Evolutionary conservation across 2,797 vertebrate genomes (phyloP).

Genomic region (Tokudaia tokunoshimensis): DNA sequence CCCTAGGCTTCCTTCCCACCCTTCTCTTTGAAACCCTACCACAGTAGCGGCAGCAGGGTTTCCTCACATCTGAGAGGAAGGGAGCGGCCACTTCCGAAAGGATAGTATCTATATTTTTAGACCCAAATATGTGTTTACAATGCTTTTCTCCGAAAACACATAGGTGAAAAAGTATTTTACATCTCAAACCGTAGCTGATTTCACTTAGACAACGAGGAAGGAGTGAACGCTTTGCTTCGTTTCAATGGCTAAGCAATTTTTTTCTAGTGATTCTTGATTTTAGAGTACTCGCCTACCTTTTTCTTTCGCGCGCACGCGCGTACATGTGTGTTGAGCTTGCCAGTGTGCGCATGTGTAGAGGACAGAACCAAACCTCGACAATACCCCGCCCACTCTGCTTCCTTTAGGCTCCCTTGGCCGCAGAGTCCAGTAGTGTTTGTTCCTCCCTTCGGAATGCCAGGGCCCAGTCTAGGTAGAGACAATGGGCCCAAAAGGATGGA

Average conservation of each 20-base stretch:
- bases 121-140: constrained; percentile 62
- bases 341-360: background rate
- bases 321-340: background rate
- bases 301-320: background rate
- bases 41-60: constrained; percentile 68
- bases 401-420: background rate
- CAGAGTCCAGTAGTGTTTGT: background rate
- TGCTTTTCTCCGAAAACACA: constrained; percentile 24
- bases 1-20: constrained; percentile 8
- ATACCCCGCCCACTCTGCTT: background rate
- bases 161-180: constrained; percentile 8
- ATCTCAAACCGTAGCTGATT: background rate
- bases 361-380: background rate
- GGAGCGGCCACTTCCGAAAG: constrained; percentile 82
- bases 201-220: background rate
- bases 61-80: constrained; percentile 81
- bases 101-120: constrained; percentile 81
- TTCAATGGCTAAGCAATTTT: background rate
- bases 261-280: background rate
- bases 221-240: background rate
- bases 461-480: too few species aligned
- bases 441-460: background rate
- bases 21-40: background rate
- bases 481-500: rapidly evolving
- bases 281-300: background rate